These are phyloP conservation scores for Coenonympha glycerion DNA, from an alignment of 2,888 invertebrate genomes.

Conservation along the genomic window DNA sequence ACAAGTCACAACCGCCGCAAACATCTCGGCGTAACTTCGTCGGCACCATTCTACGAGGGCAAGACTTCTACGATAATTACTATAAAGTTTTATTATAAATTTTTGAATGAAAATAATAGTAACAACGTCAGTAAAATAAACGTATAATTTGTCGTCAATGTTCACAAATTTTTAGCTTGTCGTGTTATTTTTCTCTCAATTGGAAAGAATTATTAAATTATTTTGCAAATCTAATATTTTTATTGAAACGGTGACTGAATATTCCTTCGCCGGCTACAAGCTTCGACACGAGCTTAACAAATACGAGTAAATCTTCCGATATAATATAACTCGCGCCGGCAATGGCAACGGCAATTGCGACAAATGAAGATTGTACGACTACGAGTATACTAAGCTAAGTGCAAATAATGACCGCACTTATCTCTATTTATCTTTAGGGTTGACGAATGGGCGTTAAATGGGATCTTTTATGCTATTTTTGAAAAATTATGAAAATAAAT, in stretches of 20 bases:
- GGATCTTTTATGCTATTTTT: not conserved
- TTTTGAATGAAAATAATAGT: no score
- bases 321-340: not conserved
- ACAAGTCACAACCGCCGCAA: no score
- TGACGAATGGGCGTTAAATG: not conserved
- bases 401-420: not conserved
- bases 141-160: no score
- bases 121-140: no score
- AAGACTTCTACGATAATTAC: no score
- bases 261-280: not conserved
- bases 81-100: no score
- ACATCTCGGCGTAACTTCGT: no score
- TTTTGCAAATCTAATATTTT: not conserved
- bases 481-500: no score
- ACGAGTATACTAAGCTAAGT: not conserved
- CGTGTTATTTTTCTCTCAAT: no score
- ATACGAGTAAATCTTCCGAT: conserved; percentile 2
- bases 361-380: not conserved
- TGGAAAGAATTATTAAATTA: no score
- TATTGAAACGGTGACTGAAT: not conserved
- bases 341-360: conserved; percentile 4
- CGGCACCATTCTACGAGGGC: no score
- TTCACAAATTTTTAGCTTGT: no score
- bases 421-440: not conserved
- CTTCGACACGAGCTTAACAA: not conserved